phyloP scores from a whole-genome alignment of 2,888 invertebrate genomes.

The Calameuta pallipes region DNA sequence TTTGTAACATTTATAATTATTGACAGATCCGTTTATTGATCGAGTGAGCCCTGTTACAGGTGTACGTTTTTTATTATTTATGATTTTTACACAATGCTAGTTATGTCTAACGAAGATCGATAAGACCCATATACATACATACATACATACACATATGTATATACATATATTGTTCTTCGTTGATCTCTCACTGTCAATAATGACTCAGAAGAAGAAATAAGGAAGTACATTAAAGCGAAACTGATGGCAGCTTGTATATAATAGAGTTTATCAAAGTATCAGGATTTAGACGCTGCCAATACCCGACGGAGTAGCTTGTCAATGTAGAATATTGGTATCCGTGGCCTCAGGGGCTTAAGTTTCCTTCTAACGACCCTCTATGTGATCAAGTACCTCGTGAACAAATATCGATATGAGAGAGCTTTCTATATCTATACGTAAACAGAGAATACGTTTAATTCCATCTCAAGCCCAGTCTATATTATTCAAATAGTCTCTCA shows the following conservation, averaged over 20 bases:
- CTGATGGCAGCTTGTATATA: background rate
- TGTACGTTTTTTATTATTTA: background rate
- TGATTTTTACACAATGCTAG: no score
- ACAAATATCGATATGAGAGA: background rate
- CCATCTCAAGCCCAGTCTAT: background rate
- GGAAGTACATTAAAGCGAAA: background rate
- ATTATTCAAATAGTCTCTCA: background rate
- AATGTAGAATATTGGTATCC: background rate
- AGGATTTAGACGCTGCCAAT: background rate
- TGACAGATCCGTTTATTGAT: background rate
- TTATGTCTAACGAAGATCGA: no score
- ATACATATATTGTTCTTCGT: no score
- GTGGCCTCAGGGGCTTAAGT: background rate
- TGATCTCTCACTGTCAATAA: background rate
- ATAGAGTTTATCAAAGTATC: background rate
- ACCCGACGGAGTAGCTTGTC: background rate
- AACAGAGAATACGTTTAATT: background rate
- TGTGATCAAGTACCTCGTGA: background rate
- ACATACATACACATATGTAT: no score
- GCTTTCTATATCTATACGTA: background rate
- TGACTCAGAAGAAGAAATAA: background rate
- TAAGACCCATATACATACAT: no score
- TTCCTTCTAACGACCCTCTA: background rate
- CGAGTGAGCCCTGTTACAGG: background rate
- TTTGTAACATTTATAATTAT: no score